Base-by-base conservation (phyloP, 2,888 invertebrate genomes). In the Emmelina monodactyla region DNA sequence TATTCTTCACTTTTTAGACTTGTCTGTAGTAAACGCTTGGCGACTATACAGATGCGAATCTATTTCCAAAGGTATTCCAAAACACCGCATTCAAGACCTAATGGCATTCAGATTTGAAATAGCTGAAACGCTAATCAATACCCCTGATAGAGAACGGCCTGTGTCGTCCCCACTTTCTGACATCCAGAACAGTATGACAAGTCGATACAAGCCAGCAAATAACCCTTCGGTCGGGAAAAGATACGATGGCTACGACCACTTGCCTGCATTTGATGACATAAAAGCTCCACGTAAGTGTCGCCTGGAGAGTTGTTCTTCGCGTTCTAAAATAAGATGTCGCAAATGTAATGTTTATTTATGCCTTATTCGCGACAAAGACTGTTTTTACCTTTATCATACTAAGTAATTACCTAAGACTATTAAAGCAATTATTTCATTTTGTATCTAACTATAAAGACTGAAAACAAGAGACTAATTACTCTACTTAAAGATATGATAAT, bases 11-110 rank as follows among this genome's bases (percentile, higher is more conserved):
- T 48, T 52, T 39, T 25, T 51, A 3, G 51, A 57, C 39, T 37
- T 54, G 10, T 43, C 46, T 2, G 4, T 49, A 5, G 47, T 43
- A 3, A 53, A 53, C 33, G 34, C 49, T 28, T 53, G 53, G 50
- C 37, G 49, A 14, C 37, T 43, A 10, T 52, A 54, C 37, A 45
- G 34, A 36, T 36, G 28, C 12, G 39, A 44, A 12, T 41, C n/a
- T 2, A 14, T 19, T 13, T 29, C 34, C 15, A 34, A 30, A 10
- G 14, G 14, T 10, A 13, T 14, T 14, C 22, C 30, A 19, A 30
- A 14, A 30, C 6, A n/a, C 6, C 3, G 19, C 16, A 37, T 37
- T 16, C 16, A 16, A 22, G 35, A 33, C 19, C 32, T 40, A 10
- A 16, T 37, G 14, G 14, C 28, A 28, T 41, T 41, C 22, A 13